Percentiles rank a stretch among this genome's conserved stretches.
These are phyloP conservation scores for Alces alces DNA, from an alignment of 2,113 vertebrate genomes.

Conservation along the genomic window DNA sequence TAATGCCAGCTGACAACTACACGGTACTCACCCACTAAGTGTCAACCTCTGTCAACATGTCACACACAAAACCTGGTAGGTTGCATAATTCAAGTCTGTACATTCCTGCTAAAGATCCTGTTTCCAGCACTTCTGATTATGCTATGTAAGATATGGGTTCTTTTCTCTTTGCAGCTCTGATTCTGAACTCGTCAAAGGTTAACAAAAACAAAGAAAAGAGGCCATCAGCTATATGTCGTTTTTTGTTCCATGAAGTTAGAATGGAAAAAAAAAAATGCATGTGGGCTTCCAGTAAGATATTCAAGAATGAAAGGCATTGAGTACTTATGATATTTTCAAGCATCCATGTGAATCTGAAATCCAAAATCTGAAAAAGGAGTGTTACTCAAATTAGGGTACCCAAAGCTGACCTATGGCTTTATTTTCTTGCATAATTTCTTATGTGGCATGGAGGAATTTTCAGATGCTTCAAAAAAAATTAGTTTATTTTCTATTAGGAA, in stretches of 20 bases:
- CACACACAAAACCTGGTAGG: not conserved
- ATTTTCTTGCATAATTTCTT: not conserved
- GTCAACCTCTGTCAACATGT: slow-evolving; percentile 60
- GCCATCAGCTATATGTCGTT: not conserved
- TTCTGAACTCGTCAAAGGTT: not conserved
- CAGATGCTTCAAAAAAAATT: not conserved
- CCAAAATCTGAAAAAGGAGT: not conserved
- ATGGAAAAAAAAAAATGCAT: not conserved
- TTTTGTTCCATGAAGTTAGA: not conserved
- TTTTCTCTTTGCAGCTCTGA: not conserved
- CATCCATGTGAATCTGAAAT: not conserved
- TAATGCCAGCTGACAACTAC: slow-evolving; percentile 50
- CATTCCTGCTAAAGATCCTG: not conserved
- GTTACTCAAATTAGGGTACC: not conserved
- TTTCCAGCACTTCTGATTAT: slow-evolving; percentile 34
- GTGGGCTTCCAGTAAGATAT: not conserved
- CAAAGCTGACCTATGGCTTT: not conserved
- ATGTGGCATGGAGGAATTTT: not conserved
- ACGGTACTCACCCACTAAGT: slow-evolving; percentile 26
- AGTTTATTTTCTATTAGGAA: not conserved
- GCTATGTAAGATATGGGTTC: not conserved
- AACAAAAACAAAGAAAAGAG: not conserved
- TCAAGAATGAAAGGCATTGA: not conserved
- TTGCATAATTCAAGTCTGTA: not conserved
- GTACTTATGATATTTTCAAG: not conserved